phyloP scores from a whole-genome alignment of 2,797 vertebrate species.

The Arremon aurantiirostris region DNA sequence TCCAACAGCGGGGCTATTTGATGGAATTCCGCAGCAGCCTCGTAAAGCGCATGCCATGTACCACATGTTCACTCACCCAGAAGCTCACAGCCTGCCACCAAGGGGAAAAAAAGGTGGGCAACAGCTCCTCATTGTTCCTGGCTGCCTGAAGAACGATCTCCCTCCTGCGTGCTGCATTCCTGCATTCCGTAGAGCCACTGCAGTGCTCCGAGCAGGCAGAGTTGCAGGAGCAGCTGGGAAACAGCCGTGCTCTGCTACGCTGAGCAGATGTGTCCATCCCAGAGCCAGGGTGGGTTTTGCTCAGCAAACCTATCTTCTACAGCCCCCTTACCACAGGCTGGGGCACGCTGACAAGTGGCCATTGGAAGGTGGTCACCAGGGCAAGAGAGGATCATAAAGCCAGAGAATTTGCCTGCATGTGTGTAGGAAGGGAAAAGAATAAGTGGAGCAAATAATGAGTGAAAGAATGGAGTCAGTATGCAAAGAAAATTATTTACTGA shows the following conservation, averaged over 20 bases:
- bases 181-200: constrained; percentile 11
- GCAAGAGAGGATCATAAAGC: background rate
- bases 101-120: background rate
- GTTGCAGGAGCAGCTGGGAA: background rate
- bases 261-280: background rate
- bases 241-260: background rate
- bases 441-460: constrained; percentile 50
- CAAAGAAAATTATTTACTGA: constrained; percentile 46
- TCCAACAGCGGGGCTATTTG: background rate
- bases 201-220: constrained; percentile 16
- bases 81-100: background rate
- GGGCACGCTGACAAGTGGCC: background rate
- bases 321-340: background rate
- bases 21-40: background rate
- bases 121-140: background rate
- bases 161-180: background rate
- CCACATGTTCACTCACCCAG: constrained; percentile 16
- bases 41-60: background rate
- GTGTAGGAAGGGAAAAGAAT: constrained; percentile 33
- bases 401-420: background rate
- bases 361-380: background rate
- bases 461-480: constrained; percentile 31
- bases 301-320: background rate
- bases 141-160: background rate
- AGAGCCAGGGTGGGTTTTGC: background rate